Base-by-base conservation (phyloP, 2,797 vertebrate genomes). In the Presbytis comata region DNA sequence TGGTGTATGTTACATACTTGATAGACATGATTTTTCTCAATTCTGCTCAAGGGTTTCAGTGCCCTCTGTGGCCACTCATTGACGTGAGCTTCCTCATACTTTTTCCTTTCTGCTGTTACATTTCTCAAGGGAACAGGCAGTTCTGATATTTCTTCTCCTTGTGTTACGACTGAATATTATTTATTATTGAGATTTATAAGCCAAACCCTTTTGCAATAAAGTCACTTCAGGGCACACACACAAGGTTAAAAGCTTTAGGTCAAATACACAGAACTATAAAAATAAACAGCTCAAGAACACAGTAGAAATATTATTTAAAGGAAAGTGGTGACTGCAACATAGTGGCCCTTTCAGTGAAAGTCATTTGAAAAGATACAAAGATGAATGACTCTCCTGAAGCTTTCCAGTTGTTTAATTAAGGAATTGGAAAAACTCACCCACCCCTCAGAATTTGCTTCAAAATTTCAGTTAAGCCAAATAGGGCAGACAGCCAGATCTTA, bases 171-270 rank as follows among this genome's bases (percentile, higher is more conserved):
- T 55, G 36, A 92, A 93, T 94, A 96, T 92, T 96, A 97, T 97
- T 97, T 98, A 97, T 97, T 95, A 96, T 97, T 98, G 97, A 96
- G 96, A 97, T 94, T 97, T 97, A 95, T 90, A 96, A 95, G 93
- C 92, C 97, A 97, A 97, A 89, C 21, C 86, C 79, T 95, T 97
- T 97, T 96, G 97, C 95, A 97, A 97, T 93, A 97, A 97, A 97
- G 97, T 97, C 96, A 96, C 72, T 88, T 95, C 41, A 41, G 97
- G 96, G 95, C 92, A 94, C 96, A 93, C 92, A 86, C 41, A 93
- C 95, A 96, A 97, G 97, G 97, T 97, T 98, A 97, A 98, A 97
- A 98, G 97, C 95, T 97, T 97, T 97, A 98, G 97, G 97, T 97
- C 97, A 98, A 96, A 97, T 78, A 96, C 97, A 97, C 93, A 97